Evolutionary conservation across 2,113 vertebrate genomes (phyloP).

Genomic region (Hypomesus transpacificus): DNA sequence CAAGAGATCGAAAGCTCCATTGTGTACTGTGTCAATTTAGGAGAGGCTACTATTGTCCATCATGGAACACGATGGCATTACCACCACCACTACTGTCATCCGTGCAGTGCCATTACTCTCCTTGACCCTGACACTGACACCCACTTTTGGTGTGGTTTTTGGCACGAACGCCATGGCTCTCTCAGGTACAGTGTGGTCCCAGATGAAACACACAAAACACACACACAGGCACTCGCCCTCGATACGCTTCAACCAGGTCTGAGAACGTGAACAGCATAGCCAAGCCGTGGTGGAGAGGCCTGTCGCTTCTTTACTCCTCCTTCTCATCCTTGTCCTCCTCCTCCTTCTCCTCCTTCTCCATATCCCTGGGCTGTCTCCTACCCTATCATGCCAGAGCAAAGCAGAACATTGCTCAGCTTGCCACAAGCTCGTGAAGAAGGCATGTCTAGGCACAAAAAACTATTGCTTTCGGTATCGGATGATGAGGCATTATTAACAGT

Average conservation of each 20-base stretch:
- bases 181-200: no score
- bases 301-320: neutral
- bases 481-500: conserved; percentile 57
- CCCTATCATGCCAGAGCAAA: conserved; percentile 1
- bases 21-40: no score
- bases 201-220: conserved; percentile 1
- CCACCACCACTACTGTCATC: no score
- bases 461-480: conserved; percentile 42
- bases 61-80: no score
- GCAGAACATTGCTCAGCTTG: conserved; percentile 23
- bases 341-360: neutral
- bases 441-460: conserved; percentile 46
- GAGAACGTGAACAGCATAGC: conserved; percentile 37
- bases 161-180: no score
- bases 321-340: neutral
- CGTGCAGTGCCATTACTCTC: no score
- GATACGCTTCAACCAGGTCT: conserved; percentile 12
- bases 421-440: conserved; percentile 10
- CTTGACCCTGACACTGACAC: no score
- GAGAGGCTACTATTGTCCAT: no score
- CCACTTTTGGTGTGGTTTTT: no score
- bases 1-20: no score
- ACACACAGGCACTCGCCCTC: conserved; percentile 1
- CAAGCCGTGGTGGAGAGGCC: conserved; percentile 12
- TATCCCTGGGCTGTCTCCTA: conserved; percentile 16